A percentile compares a stretch with the other conserved stretches of the same genome.
These are phyloP conservation scores for Asbolus verrucosus DNA, from an alignment of 1,140 invertebrate genomes.

Conservation along the genomic window DNA sequence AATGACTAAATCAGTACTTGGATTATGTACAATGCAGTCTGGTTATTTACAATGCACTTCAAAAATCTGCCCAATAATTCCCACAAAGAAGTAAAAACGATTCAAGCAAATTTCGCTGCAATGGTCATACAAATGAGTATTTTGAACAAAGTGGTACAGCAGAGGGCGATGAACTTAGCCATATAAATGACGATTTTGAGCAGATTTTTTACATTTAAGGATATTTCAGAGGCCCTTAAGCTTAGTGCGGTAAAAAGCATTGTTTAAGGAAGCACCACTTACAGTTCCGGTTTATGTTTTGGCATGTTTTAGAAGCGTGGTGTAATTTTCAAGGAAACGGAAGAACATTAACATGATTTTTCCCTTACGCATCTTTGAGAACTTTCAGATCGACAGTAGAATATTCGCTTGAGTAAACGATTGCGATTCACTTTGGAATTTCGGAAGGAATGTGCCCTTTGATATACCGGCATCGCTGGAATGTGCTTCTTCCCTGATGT, in stretches of 20 bases:
- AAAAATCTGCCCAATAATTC: slow-evolving; percentile 11
- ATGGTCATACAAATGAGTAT: slow-evolving; percentile 7
- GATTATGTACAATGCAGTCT: slow-evolving; percentile 45
- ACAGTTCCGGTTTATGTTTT: slow-evolving; percentile 19
- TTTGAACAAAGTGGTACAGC: slow-evolving; percentile 13
- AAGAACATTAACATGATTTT: slow-evolving; percentile 16
- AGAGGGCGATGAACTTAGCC: not conserved
- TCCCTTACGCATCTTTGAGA: slow-evolving; percentile 9
- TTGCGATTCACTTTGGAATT: not conserved
- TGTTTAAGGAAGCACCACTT: slow-evolving; percentile 37
- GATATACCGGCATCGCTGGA: too few relatives aligned
- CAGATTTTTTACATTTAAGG: slow-evolving; percentile 41
- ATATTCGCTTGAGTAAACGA: too few relatives aligned
- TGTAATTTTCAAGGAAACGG: slow-evolving; percentile 11
- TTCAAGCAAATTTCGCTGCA: not conserved
- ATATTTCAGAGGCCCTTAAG: slow-evolving; percentile 35
- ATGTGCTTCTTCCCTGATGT: too few relatives aligned
- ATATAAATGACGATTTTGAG: not conserved
- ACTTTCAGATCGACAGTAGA: not conserved
- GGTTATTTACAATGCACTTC: slow-evolving; percentile 42
- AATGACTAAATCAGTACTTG: slow-evolving; percentile 34
- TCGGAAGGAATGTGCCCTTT: too few relatives aligned
- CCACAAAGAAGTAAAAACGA: not conserved
- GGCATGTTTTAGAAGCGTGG: slow-evolving; percentile 15
- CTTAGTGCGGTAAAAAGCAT: slow-evolving; percentile 33